phyloP scores from a whole-genome alignment of 1,140 invertebrate genomes.

The Platyura marginata region DNA sequence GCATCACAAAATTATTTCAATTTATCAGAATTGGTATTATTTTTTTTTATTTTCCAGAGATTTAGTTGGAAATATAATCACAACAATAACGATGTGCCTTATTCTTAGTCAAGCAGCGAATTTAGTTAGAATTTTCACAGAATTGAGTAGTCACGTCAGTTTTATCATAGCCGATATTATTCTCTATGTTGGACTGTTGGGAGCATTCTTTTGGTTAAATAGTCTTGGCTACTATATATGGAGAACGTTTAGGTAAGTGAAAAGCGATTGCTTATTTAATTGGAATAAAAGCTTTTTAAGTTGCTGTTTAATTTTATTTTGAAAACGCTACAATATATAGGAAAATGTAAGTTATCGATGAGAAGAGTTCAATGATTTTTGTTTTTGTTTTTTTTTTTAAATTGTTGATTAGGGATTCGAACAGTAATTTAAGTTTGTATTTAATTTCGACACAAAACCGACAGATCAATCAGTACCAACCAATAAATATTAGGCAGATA shows the following conservation, averaged over 20 bases:
- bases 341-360: too few relatives aligned
- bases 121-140: constrained; percentile 56
- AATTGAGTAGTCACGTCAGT: constrained; percentile 57
- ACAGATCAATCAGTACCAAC: too few relatives aligned
- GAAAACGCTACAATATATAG: too few relatives aligned
- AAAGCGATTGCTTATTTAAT: too few relatives aligned
- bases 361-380: too few relatives aligned
- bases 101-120: constrained; percentile 56
- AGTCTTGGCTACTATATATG: constrained; percentile 70
- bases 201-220: constrained; percentile 68
- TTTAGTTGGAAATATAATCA: constrained; percentile 65
- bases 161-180: constrained; percentile 56
- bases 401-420: too few relatives aligned
- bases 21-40: background rate
- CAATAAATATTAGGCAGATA: too few relatives aligned
- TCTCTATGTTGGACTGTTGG: constrained; percentile 50
- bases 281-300: too few relatives aligned
- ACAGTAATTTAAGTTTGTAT: too few relatives aligned
- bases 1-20: background rate
- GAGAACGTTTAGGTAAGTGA: constrained; percentile 61
- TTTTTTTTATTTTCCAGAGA: constrained; percentile 29
- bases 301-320: too few relatives aligned
- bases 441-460: too few relatives aligned
- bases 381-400: too few relatives aligned
- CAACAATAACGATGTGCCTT: constrained; percentile 55